Evolutionary conservation across 2,888 invertebrate species (phyloP).

Genomic region (Coenonympha glycerion): DNA sequence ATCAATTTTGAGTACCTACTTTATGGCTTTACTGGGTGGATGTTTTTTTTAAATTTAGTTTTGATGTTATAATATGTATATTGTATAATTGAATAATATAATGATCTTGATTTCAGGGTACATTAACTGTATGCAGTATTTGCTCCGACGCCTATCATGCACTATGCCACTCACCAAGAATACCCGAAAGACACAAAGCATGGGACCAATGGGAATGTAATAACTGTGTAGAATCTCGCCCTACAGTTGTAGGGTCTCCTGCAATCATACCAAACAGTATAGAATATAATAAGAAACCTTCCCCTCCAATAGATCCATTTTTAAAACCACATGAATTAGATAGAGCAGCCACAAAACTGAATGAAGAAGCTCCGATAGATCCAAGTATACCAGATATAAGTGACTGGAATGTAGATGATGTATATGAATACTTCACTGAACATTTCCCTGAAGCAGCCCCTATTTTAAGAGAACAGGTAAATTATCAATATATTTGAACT

Average conservation of each 20-base stretch:
- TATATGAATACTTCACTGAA: constrained; percentile 85
- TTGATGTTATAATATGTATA: too few relatives aligned
- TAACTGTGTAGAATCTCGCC: constrained; percentile 76
- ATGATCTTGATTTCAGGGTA: constrained; percentile 78
- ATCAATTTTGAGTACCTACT: too few relatives aligned
- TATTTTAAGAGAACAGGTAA: constrained; percentile 87
- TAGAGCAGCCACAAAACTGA: constrained; percentile 55
- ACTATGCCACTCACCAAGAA: constrained; percentile 84
- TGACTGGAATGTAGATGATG: constrained; percentile 88
- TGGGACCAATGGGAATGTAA: constrained; percentile 83
- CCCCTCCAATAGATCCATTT: constrained; percentile 55
- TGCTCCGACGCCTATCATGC: constrained; percentile 92
- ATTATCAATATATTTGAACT: too few relatives aligned
- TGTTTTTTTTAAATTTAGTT: too few relatives aligned
- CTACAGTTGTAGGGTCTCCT: constrained; percentile 54
- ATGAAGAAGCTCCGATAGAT: constrained; percentile 73
- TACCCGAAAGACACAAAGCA: constrained; percentile 74
- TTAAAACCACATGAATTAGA: constrained; percentile 67
- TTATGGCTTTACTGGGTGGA: too few relatives aligned
- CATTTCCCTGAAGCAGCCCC: constrained; percentile 88
- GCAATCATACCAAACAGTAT: constrained; percentile 49
- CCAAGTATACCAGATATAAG: constrained; percentile 85
- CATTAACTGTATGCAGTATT: constrained; percentile 84
- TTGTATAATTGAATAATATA: too few relatives aligned
- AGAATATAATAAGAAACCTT: constrained; percentile 45